These are phyloP conservation scores for Lasioglossum zephyrum DNA, from an alignment of 2,888 invertebrate species.

Conservation along the genomic window DNA sequence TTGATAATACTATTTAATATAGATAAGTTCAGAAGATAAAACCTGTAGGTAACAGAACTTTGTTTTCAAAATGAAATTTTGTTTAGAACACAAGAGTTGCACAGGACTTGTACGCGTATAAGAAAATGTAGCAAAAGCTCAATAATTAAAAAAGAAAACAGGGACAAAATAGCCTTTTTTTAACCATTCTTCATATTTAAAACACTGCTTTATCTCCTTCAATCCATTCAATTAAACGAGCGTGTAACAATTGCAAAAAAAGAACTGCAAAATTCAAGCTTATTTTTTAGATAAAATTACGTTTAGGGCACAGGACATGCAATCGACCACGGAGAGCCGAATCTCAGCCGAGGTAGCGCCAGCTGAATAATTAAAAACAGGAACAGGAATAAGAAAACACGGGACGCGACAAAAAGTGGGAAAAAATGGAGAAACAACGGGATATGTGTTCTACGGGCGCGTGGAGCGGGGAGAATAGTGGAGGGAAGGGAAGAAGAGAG, in stretches of 20 bases:
- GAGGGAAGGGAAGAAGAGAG: neutral
- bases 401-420: neutral
- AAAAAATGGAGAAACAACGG: neutral
- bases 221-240: too few species aligned
- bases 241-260: too few species aligned
- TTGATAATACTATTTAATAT: too few species aligned
- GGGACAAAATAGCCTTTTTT: too few species aligned
- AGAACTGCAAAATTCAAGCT: too few species aligned
- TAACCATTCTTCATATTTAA: too few species aligned
- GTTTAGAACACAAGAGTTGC: neutral
- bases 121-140: too few species aligned
- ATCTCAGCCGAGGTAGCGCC: neutral
- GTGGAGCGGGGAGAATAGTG: slow-evolving; percentile 17
- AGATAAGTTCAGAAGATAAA: too few species aligned
- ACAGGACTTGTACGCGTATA: neutral
- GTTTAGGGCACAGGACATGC: neutral
- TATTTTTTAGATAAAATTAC: neutral
- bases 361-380: neutral
- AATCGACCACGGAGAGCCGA: neutral
- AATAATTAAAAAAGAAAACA: too few species aligned
- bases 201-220: too few species aligned
- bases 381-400: neutral
- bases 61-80: too few species aligned
- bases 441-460: neutral
- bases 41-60: neutral